phyloP scores from a whole-genome alignment of 2,888 invertebrate species.

The Ypsolopha scabrella region DNA sequence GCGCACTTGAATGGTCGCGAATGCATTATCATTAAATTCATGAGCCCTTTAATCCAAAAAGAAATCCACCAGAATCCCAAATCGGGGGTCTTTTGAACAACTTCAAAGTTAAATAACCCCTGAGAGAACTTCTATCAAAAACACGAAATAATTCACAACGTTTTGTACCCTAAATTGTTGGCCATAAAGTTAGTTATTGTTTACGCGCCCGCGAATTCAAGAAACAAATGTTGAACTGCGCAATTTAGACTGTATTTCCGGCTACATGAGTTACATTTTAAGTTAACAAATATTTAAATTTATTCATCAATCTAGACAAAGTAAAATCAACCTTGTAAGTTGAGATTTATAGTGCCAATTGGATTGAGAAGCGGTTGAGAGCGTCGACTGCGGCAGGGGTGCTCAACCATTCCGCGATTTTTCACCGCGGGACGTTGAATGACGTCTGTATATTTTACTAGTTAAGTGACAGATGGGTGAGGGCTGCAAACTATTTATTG shows the following conservation, averaged over 20 bases:
- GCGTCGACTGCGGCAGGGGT: conserved; percentile 32
- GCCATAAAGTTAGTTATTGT: conserved; percentile 6
- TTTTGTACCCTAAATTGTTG: conserved; percentile 2
- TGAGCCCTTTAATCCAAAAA: conserved; percentile 66
- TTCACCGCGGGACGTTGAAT: conserved; percentile 56
- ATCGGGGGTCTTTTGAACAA: conserved; percentile 66
- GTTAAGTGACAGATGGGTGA: conserved; percentile 67
- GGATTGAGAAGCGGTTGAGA: not conserved
- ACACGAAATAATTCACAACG: not conserved
- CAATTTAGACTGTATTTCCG: conserved; percentile 70
- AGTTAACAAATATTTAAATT: conserved; percentile 70
- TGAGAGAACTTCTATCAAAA: not conserved
- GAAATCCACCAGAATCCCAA: conserved; percentile 65
- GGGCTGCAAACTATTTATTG: conserved; percentile 67
- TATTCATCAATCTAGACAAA: conserved; percentile 31
- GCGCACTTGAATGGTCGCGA: conserved; percentile 37
- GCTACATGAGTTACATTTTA: conserved; percentile 69
- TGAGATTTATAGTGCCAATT: not conserved
- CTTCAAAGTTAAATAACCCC: conserved; percentile 47
- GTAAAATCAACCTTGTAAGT: not conserved
- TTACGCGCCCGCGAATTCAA: not conserved
- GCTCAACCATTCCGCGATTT: conserved; percentile 49
- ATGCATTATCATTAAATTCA: conserved; percentile 68
- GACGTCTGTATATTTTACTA: conserved; percentile 69
- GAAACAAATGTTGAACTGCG: conserved; percentile 20